Conservation (phyloP, 2,113 vertebrate species). For the human region GRCh38 chr14:71908001-71908500, state of each 20-base stretch:
- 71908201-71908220: constrained; percentile 63
- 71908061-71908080: constrained; percentile 54
- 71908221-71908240: constrained; percentile 69
- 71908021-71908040: constrained; percentile 4
- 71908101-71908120: constrained; percentile 29
- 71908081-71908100: constrained; percentile 66
- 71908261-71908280: constrained; percentile 64
- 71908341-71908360: neutral
- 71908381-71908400: neutral
- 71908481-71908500: neutral
- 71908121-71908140: constrained; percentile 52
- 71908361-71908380: neutral
- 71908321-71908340: neutral
- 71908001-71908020: constrained; percentile 32
- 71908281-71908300: constrained; percentile 55
- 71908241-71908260: constrained; percentile 68
- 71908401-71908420: neutral
- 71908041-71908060: constrained; percentile 67
- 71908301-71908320: neutral
- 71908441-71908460: neutral
- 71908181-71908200: constrained; percentile 45
- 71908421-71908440: neutral
- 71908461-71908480: neutral
- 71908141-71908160: constrained; percentile 47
- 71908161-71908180: constrained; percentile 53